Base-by-base conservation (phyloP, 2,888 invertebrate genomes). In the Trachelus troglodyta region DNA sequence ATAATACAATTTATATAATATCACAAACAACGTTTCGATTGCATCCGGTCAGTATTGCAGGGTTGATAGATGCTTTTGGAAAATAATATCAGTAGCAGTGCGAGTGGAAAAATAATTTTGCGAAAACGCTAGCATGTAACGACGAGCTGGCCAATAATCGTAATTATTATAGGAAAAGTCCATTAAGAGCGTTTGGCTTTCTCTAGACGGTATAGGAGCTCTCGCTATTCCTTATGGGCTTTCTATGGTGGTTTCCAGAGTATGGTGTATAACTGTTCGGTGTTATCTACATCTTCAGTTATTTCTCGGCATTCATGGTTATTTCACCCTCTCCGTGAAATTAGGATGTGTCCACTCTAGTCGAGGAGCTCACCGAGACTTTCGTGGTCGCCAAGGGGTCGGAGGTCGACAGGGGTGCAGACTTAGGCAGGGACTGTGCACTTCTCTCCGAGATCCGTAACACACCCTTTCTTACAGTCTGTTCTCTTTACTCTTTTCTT, bases 381-480 rank as follows among this genome's bases (percentile, higher is more conserved):
- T 56, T 56, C 56, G 56, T 9, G 56, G 56, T 56, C 56, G 56
- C 56, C 23, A 23, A 56, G 34, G 75, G 34, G 12, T 56, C 56
- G 23, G 56, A 23, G 23, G 56, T 56, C 56, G 77, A 37, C 75
- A 69, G 68, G 73, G 73, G 76, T 56, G 56, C 56, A 56, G 56
- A 56, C 56, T 56, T 56, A 56, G 56, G 56, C 69, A 77, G 12
- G 35, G 74, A 79, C 69, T 71, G 81, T 83, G 81, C 80, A 82
- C 81, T 85, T 81, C 80, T 81, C 83, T 84, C 80, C 81, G 56
- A 81, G 81, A 86, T 82, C 81, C 76, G 33, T 56, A 73, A 71
- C 71, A 23, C 71, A 71, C 31, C 71, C 71, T 33, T 71, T 31
- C 31, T 71, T 56, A 23, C 23, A 23, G 56, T 23, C 56, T 56